Evolutionary conservation across 1,140 invertebrate genomes (phyloP).

Genomic region (Odontomachus brunneus): DNA sequence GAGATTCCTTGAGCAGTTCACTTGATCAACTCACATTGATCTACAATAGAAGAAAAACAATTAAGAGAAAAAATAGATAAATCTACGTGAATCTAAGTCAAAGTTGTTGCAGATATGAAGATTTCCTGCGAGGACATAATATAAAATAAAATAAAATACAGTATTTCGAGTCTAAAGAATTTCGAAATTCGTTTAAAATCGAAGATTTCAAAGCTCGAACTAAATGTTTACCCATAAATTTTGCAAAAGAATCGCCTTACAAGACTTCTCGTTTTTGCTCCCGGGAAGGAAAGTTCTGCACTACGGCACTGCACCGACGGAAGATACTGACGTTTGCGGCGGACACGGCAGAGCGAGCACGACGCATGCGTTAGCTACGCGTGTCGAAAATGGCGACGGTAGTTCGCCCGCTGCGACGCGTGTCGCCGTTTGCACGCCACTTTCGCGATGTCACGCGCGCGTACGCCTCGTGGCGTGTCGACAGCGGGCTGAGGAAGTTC

Average conservation of each 20-base stretch:
- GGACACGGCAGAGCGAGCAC: background rate
- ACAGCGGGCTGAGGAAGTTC: conserved; percentile 31
- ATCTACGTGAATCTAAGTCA: too few species aligned
- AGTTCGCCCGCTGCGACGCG: conserved; percentile 45
- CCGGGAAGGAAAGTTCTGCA: background rate
- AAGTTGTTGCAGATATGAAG: too few species aligned
- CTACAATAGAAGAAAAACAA: too few species aligned
- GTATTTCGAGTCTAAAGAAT: too few species aligned
- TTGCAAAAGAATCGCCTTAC: background rate
- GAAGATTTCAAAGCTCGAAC: too few species aligned
- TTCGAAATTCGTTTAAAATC: too few species aligned
- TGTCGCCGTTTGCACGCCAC: conserved; percentile 21
- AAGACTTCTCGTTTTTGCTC: background rate
- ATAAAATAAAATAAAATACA: too few species aligned
- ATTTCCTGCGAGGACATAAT: too few species aligned
- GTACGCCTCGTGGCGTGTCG: conserved; percentile 37
- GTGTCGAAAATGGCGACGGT: conserved; percentile 71
- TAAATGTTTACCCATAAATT: background rate
- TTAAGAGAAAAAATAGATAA: too few species aligned
- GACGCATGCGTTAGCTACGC: conserved; percentile 49
- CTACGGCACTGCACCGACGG: background rate
- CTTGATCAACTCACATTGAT: too few species aligned
- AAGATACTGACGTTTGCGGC: conserved; percentile 1
- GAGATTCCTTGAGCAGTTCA: too few species aligned
- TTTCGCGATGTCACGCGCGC: conserved; percentile 59